A percentile compares a stretch with the other conserved stretches of the same genome.
Evolutionary conservation across 2,797 vertebrate genomes (phyloP).

Genomic region (Spea hammondii): DNA sequence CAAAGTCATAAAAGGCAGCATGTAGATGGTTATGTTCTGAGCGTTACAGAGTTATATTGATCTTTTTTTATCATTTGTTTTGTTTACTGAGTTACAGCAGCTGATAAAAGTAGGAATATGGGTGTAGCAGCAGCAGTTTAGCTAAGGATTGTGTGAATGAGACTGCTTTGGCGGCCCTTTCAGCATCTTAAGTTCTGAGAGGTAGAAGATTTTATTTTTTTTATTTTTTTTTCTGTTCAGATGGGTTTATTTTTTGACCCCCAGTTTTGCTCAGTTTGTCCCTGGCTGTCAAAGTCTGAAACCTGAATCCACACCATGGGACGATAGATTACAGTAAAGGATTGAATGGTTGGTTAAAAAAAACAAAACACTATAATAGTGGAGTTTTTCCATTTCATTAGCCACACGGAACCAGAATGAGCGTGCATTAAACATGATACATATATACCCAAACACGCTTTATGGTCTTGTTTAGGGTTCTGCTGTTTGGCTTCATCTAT

Average conservation of each 20-base stretch:
- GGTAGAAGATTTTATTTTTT: neutral
- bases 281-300: conserved; percentile 14
- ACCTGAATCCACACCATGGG: conserved; percentile 3
- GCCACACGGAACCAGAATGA: conserved; percentile 17
- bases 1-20: conserved; percentile 77
- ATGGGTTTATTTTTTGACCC: neutral
- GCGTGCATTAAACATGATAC: conserved; percentile 10
- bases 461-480: conserved; percentile 53
- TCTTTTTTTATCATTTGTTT: conserved; percentile 4
- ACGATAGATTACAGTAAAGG: conserved; percentile 1
- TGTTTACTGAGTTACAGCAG: conserved; percentile 42
- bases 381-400: neutral
- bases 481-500: conserved; percentile 10
- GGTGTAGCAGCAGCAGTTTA: conserved; percentile 12
- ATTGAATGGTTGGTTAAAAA: conserved; percentile 8
- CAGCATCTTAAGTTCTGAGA: conserved; percentile 25
- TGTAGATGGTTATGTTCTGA: conserved; percentile 57
- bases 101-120: conserved; percentile 27
- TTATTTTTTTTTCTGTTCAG: neutral
- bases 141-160: conserved; percentile 23
- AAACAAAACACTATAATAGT: conserved; percentile 10
- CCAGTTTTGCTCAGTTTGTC: conserved; percentile 23
- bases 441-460: conserved; percentile 52
- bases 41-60: conserved; percentile 32
- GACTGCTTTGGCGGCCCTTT: neutral